phyloP scores from a whole-genome alignment of 2,888 invertebrate species.

The Orthosia incerta region DNA sequence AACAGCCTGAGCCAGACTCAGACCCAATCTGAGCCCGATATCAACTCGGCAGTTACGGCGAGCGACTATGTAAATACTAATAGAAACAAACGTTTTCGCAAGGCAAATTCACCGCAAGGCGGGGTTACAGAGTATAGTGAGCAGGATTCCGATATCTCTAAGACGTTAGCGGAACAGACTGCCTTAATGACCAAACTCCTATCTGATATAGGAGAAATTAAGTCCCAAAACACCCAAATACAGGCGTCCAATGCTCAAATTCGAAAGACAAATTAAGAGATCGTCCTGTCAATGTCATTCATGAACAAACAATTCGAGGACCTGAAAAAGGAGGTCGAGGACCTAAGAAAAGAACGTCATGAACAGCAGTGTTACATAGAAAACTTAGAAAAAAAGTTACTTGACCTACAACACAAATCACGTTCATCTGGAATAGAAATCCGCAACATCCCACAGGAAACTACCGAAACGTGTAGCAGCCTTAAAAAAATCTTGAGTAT shows the following conservation, averaged over 20 bases:
- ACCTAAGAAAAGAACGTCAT: no score
- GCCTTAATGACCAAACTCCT: neutral
- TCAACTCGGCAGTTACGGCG: neutral
- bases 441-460: no score
- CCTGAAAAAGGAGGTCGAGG: no score
- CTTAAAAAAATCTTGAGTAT: no score
- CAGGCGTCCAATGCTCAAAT: neutral
- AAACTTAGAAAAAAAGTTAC: no score
- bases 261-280: neutral
- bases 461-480: no score
- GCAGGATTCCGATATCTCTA: neutral
- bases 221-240: neutral
- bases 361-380: no score
- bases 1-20: neutral
- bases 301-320: no score
- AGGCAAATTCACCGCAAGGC: neutral
- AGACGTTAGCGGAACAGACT: neutral
- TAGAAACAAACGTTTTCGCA: slow-evolving; percentile 6
- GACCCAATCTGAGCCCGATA: slow-evolving; percentile 5
- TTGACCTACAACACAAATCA: no score
- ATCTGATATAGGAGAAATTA: neutral
- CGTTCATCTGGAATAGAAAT: no score
- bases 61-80: neutral
- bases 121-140: neutral
- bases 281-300: neutral